These are phyloP conservation scores for Aphodius sticticus DNA, from an alignment of 2,888 invertebrate species.

Conservation along the genomic window DNA sequence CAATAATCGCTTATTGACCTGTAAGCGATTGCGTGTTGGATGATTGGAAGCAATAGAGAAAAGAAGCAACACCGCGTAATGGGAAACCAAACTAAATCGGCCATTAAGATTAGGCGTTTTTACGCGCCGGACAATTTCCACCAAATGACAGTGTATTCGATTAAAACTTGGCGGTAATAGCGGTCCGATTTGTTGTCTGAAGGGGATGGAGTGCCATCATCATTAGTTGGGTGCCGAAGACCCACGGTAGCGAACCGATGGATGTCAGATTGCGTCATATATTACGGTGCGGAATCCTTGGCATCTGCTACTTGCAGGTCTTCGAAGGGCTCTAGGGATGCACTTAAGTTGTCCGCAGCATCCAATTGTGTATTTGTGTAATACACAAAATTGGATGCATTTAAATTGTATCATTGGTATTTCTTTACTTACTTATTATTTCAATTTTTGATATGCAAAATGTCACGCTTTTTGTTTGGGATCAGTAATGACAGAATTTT, in stretches of 20 bases:
- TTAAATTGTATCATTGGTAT: too few relatives aligned
- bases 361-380: too few relatives aligned
- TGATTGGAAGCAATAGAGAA: neutral
- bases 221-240: neutral
- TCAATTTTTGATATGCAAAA: too few relatives aligned
- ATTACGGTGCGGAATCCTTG: neutral
- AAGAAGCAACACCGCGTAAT: neutral
- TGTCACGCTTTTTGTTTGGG: too few relatives aligned
- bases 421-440: too few relatives aligned
- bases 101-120: neutral
- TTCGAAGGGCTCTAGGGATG: neutral
- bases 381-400: too few relatives aligned
- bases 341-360: neutral
- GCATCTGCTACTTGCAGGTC: neutral
- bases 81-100: conserved; percentile 4
- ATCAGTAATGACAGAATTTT: too few relatives aligned
- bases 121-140: neutral
- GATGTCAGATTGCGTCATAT: neutral
- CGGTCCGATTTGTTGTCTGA: neutral
- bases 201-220: neutral
- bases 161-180: neutral
- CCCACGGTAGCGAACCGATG: neutral
- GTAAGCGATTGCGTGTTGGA: neutral
- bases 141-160: neutral
- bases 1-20: neutral